These are phyloP conservation scores for Globodera rostochiensis DNA, from an alignment of 1,140 invertebrate genomes.

Conservation along the genomic window DNA sequence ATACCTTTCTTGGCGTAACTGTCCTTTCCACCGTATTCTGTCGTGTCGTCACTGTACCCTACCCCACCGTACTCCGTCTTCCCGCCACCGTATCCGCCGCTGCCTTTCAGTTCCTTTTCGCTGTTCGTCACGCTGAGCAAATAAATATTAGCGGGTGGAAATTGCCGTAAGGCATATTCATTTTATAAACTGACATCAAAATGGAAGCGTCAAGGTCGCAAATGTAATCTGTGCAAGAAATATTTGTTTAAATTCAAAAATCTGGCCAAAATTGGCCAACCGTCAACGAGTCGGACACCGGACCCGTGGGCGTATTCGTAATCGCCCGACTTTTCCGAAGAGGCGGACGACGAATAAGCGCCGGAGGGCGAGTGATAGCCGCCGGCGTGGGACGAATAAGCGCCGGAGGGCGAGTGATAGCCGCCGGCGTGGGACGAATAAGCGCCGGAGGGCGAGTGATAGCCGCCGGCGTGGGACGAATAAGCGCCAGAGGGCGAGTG, in stretches of 20 bases:
- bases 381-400: no score
- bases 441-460: no score
- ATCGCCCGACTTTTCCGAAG: slow-evolving; percentile 9
- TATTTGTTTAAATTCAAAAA: not conserved
- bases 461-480: no score
- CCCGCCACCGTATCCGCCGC: slow-evolving; percentile 2
- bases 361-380: no score
- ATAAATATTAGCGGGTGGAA: not conserved
- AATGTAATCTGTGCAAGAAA: slow-evolving; percentile 17
- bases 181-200: slow-evolving; percentile 11
- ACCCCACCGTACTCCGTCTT: not conserved
- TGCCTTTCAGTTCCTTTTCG: slow-evolving; percentile 15
- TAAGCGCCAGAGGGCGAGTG: no score
- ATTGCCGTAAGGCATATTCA: not conserved
- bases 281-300: slow-evolving; percentile 12
- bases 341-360: not conserved
- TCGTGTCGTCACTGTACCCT: not conserved
- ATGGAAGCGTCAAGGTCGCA: slow-evolving; percentile 26
- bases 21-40: not conserved
- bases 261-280: not conserved
- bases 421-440: no score
- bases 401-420: not conserved
- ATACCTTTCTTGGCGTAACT: not conserved
- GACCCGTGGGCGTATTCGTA: slow-evolving; percentile 8
- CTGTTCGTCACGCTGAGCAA: slow-evolving; percentile 21